Conservation (phyloP, 2,113 vertebrate genomes). For the Ageneiosus marmoratus region DNA sequence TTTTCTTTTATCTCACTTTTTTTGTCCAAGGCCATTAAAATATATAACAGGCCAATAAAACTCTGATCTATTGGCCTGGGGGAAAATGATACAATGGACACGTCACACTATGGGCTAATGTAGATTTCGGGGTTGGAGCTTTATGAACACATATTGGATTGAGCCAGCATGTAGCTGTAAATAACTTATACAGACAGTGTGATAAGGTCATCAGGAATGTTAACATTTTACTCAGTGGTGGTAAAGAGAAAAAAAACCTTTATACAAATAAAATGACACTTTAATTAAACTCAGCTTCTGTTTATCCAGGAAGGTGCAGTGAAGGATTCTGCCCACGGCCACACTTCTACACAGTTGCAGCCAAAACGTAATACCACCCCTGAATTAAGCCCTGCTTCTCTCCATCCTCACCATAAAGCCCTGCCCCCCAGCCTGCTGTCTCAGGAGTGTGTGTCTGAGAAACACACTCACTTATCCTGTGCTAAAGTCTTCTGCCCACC, state of each 20-base stretch:
- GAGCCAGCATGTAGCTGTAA: background rate
- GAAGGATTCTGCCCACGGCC: background rate
- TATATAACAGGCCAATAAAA: no score
- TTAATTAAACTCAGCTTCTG: background rate
- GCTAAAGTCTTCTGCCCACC: constrained; percentile 81
- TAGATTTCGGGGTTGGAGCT: background rate
- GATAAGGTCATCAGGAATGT: background rate
- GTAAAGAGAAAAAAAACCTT: background rate
- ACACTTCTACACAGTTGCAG: background rate
- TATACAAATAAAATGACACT: background rate
- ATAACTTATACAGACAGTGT: background rate
- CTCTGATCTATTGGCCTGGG: no score
- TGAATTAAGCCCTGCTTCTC: background rate
- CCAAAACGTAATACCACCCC: background rate
- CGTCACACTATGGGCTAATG: background rate
- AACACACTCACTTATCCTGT: constrained; percentile 75
- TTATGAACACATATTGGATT: background rate
- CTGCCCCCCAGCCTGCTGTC: background rate
- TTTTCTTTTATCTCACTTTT: no score
- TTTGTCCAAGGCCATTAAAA: no score
- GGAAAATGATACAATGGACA: no score
- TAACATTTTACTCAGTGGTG: background rate
- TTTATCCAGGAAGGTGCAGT: background rate
- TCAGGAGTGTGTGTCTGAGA: constrained; percentile 64
- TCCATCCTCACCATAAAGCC: background rate